Evolutionary conservation across 2,888 invertebrate species (phyloP), one percentile per base, ranked within the genome.

Genomic region (Phorcus lineatus): DNA sequence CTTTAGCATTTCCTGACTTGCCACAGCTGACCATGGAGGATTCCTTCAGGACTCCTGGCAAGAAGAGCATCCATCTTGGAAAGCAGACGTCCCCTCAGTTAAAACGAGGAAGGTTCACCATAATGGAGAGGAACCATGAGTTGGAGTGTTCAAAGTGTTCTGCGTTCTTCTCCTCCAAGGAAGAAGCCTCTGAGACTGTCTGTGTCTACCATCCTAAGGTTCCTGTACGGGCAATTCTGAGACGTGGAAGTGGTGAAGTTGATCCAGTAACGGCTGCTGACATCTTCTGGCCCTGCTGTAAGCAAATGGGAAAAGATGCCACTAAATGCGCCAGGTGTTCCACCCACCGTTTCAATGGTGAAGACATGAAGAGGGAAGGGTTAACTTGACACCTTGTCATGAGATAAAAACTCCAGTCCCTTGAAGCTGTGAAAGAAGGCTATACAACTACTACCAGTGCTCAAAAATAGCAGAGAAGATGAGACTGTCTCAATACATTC

Each of bases 251-350:
- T 24, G n/a, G 55, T 40, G 28, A 47, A 40, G 36, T 70, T 9
- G 19, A 28, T 40, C 28, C 24, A 17, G 40, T 57, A 4, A 36
- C 19, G 31, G 22, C 54, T 19, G 70, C 77, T 17, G 62, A 57
- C 22, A 57, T 77, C 19, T 80, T 77, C 57, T 80, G 80, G 80
- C 74, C 80, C 2, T 80, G 80, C 19, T 77, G 80, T 40, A 22
- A 53, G 53, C 13, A 47, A 28, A 57, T 80, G 16, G 62, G 62
- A 13, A 62, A 57, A 80, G 2, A n/a, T n/a, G 36, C 57, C 66
- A 67, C n/a, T 6, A 36, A 28, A 17, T 77, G 40, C 70, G 77
- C 67, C 16, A 36, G 67, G 13, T 47, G 52, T 24, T 28, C n/a
- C 31, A 52, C 28, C 31, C 52, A 28, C 75, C 19, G 13, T 7